phyloP scores from a whole-genome alignment of 1,140 invertebrate species.

The Drosophila ananassae region DNA sequence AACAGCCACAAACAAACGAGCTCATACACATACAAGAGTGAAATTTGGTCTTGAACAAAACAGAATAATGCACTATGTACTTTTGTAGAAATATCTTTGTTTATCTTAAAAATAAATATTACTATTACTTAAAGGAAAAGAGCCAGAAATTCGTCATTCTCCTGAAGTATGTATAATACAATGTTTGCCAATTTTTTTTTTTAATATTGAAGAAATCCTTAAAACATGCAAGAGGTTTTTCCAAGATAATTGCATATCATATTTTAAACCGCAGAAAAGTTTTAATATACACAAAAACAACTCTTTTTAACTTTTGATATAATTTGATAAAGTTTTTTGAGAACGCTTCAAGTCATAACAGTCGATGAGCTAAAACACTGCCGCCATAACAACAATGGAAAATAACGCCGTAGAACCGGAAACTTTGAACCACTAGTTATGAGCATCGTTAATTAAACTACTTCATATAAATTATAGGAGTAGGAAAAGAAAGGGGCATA shows the following conservation, averaged over 20 bases:
- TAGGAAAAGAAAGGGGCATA: background rate
- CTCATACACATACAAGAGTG: background rate
- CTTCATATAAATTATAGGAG: conserved; percentile 39
- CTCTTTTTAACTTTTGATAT: background rate
- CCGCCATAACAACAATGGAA: conserved; percentile 22
- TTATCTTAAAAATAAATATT: no score
- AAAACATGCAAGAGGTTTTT: no score
- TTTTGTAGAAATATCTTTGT: no score
- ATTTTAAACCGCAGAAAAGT: no score
- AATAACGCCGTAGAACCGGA: conserved; percentile 12
- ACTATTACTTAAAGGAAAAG: no score
- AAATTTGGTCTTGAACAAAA: background rate
- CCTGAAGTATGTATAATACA: no score
- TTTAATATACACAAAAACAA: background rate
- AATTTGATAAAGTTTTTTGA: conserved; percentile 11
- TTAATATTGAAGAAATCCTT: no score
- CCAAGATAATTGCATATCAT: no score
- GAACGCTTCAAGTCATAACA: background rate
- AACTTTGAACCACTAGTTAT: conserved; percentile 48
- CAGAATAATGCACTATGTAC: conserved; percentile 29
- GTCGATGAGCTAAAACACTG: background rate
- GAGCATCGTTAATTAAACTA: conserved; percentile 50
- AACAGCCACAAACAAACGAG: conserved; percentile 24
- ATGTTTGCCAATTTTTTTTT: no score
- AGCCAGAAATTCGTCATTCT: no score